Evolutionary conservation across 1,140 invertebrate genomes (phyloP), one percentile per base, ranked within the genome.

Genomic region (Sipha flava): DNA sequence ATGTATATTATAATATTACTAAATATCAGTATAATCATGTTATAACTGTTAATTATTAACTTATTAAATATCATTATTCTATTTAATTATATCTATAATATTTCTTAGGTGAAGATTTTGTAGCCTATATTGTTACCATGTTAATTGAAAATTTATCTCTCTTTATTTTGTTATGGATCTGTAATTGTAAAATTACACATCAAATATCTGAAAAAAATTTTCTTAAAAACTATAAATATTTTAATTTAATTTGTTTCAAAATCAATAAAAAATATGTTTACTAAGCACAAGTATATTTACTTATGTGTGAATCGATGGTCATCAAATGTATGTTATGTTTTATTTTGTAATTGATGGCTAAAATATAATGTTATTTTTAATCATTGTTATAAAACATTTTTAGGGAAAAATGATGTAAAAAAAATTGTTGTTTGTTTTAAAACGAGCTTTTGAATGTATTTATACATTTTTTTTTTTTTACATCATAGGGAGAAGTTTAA

Each of bases 91-190:
- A 70, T 26, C 16, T 68, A 68, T 68, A 12, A 40, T 23, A 45
- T 70, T 45, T 29, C 23, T 16, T 29, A 47, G 45, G 12, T 45
- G 40, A 14, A 70, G 47, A 47, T 45, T n/a, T 43, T 29, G 40
- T 70, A 70, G 66, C 66, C 40, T n/a, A 45, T 47, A 70, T 70
- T 70, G 66, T 70, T 70, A 70, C 66, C 66, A 70, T 45, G 66
- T 70, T 45, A 29, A 70, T 45, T 70, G 23, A 70, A 47, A 45
- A 47, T 47, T 29, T 70, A 70, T 70, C 23, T 68, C 66, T 47
- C 23, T 70, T 47, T 47, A 70, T 70, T 29, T 49, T 70, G 66
- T 70, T 45, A 43, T 45, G 2, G 43, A 26, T 45, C 6, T 45
- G 23, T 68, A 68, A 68, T 70, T 12, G 18, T 70, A 47, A 47